Conservation (phyloP, 2,888 invertebrate species). For the Lysandra coridon region DNA sequence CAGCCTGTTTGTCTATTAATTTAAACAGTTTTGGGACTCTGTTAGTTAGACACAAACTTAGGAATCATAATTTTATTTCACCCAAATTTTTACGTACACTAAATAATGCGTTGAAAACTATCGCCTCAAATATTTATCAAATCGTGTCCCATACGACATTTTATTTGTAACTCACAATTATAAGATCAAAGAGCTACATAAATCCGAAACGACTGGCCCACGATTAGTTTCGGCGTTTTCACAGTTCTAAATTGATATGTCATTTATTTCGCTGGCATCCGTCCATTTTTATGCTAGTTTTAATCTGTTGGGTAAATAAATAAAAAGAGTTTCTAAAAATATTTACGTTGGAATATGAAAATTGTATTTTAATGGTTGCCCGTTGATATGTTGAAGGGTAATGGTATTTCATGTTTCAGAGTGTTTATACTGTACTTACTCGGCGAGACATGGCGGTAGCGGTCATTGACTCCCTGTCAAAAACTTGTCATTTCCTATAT, state of each 20-base stretch:
- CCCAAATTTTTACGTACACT: not conserved
- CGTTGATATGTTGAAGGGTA: conserved; percentile 1
- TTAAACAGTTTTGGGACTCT: no score
- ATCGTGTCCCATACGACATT: conserved; percentile 11
- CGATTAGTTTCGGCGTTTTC: conserved; percentile 28
- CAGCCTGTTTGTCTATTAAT: no score
- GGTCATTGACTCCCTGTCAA: no score
- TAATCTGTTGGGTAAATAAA: conserved; percentile 21
- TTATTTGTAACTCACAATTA: conserved; percentile 23
- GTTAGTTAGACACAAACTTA: no score
- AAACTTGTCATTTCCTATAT: no score
- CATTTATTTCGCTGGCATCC: conserved; percentile 22
- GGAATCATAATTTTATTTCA: not conserved
- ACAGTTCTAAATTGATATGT: conserved; percentile 30
- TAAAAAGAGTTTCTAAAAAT: conserved; percentile 17
- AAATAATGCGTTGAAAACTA: conserved; percentile 32
- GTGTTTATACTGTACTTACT: not conserved
- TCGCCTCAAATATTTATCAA: not conserved
- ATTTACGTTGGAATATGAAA: not conserved
- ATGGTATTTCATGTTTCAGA: not conserved
- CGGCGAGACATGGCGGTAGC: no score
- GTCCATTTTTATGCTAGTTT: conserved; percentile 28
- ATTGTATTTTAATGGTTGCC: conserved; percentile 3
- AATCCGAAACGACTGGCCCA: not conserved
- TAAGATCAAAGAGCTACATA: conserved; percentile 17